Base-by-base conservation (phyloP, 2,113 vertebrate genomes). In the Leptocoma aspasia region DNA sequence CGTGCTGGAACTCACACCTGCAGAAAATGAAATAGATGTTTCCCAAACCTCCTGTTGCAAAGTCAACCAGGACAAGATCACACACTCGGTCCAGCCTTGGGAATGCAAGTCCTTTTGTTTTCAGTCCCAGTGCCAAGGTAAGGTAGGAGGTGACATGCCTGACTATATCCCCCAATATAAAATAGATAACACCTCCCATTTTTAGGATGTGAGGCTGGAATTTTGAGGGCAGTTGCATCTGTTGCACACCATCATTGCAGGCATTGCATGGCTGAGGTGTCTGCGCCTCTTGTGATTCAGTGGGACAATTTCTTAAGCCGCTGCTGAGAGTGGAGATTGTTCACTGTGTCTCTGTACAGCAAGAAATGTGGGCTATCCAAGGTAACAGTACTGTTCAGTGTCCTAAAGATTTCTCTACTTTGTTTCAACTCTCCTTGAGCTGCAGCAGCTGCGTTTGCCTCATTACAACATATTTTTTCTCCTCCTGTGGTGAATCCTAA, bases 11-110 rank as follows among this genome's bases (percentile, higher is more conserved):
- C 41, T 61, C 1, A 0, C 30, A 64, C 41, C 37, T 68, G 27
- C 63, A 82, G 59, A 82, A 82, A 85, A 76, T 2, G 0, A 64
- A 82, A 50, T 13, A 11, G 0, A 0, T 22, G 2, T 54, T 81
- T 89, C 30, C 35, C 30, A 76, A 79, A 54, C 11, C 5, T 15
- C 15, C 23, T 30, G 9, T 44, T 87, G 35, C 39, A 80, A 82
- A 88, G 33, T 13, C 53, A 72, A 1, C 7, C 9, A 31, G n/a
- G 26, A 63, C 17, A 35, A 54, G 31, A 56, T 3, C 33, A 27
- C 52, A 11, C 14, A 60, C 15, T 39, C 23, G 19, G 19, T 66
- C 22, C 37, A 39, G 52, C 18, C 20, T 35, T 73, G 22, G 73
- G 64, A 70, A 26, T 4, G 2, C 7, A 70, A 53, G 1, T 65